Base-by-base conservation (phyloP, 2,113 vertebrate genomes). In the Illadopsis cleaveri region DNA sequence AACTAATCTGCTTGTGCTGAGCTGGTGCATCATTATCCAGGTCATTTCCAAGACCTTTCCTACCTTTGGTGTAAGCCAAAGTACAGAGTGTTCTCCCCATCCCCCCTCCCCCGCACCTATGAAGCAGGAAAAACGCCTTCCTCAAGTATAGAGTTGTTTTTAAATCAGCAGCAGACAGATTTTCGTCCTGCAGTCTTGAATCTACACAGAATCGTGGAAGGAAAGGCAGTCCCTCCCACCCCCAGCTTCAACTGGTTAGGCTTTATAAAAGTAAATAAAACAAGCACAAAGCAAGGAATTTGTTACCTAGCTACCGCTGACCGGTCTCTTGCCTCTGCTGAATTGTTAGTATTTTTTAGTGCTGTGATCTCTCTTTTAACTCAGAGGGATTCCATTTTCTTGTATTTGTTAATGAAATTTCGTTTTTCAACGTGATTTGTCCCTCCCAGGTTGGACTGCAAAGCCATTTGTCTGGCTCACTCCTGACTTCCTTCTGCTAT, bases 21-120 rank as follows among this genome's bases (percentile, higher is more conserved):
- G 42, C 82, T 57, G 51, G 4, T 53, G 30, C 22, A 4, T 62
- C 33, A 15, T 38, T 64, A 85, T 13, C 45, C 53, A 48, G 50
- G 40, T 20, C 19, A 24, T 8, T 53, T 19, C 40, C 0, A 2
- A 64, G 20, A 27, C 31, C 40, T 35, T 40, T 73, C 21, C 38
- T 50, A 38, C 47, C 42, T 31, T 33, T 51, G 30, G 30, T 50
- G 21, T 30, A 40, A 77, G 31, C 35, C 38, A 27, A 24, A 51
- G 21, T 11, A 15, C 2, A n/a, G 9, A 18, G 16, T 6, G 10
- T 37, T 25, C 4, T 4, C 19, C 17, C 11, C 21, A 13, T 4
- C 17, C 21, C 9, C 4, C 17, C 6, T 4, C 17, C 21, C 9
- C 4, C 17, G 5, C 1, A 2, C 5, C 15, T 50, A 4, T 1